Percentiles rank a stretch among this genome's conserved stretches.
Evolutionary conservation across 2,888 invertebrate species (phyloP).

Genomic region (Chymomyza fuscimana): DNA sequence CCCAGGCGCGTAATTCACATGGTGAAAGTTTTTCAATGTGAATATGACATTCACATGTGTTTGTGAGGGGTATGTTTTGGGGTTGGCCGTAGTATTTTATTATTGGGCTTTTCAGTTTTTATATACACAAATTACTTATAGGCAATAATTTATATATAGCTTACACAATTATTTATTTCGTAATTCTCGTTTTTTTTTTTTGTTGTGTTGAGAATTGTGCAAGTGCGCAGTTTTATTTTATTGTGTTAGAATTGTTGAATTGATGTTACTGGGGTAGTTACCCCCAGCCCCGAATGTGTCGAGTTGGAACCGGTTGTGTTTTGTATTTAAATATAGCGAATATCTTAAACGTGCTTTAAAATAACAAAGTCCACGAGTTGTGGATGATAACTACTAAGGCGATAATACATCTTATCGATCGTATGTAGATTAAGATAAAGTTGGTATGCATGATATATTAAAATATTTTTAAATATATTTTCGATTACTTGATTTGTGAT

Average conservation of each 20-base stretch:
- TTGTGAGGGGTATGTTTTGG: neutral
- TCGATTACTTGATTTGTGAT: too few relatives aligned
- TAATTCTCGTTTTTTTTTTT: neutral
- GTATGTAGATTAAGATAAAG: too few relatives aligned
- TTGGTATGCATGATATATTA: too few relatives aligned
- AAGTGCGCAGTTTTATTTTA: neutral
- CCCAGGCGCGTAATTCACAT: slow-evolving; percentile 46
- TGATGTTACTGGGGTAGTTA: neutral
- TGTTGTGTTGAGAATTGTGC: neutral
- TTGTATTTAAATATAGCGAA: neutral
- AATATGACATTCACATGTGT: neutral
- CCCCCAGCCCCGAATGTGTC: neutral
- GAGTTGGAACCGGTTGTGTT: neutral
- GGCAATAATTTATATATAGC: neutral
- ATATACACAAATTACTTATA: neutral
- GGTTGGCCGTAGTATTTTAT: neutral
- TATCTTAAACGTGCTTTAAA: neutral
- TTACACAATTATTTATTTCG: neutral
- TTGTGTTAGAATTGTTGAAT: neutral
- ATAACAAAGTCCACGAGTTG: neutral
- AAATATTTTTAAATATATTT: too few relatives aligned
- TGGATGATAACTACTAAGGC: neutral
- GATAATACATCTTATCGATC: neutral
- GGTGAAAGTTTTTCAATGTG: slow-evolving; percentile 54
- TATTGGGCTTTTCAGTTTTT: neutral